Base-by-base conservation (phyloP, 2,113 vertebrate genomes). In the Gulo gulo region DNA sequence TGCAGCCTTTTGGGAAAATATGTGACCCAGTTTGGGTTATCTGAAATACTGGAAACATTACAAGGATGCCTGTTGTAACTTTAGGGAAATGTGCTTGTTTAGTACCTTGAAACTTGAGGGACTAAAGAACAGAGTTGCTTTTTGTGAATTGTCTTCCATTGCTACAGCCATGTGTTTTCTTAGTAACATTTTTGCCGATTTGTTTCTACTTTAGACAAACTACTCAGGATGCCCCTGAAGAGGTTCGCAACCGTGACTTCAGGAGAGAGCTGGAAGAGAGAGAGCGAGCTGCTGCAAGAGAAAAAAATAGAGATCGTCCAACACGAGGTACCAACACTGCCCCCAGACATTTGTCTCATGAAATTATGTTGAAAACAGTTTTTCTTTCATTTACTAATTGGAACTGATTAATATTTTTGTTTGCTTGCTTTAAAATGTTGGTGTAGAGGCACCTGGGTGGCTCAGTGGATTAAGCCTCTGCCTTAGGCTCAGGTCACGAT, bases 201-300 rank as follows among this genome's bases (percentile, higher is more conserved):
- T 65, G 0, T 52, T 34, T 80, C 59, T 67, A 1, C 80, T 92
- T 76, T 85, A 99, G 99, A 85, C 99, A 99, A 88, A 98, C 99
- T 45, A 99, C 99, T 96, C 99, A 99, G 99, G 99, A 99, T 99
- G 99, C 99, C 96, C 99, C 99, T 0, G 99, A 99, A 97, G 99
- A 99, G 98, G 99, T 99, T 91, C 99, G 99, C 83, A 99, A 99
- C 98, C 99, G 99, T 80, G 99, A 99, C 96, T 99, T 99, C 98
- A 99, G 99, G 79, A 99, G 99, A 97, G 99, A 99, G 98, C 98
- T 99, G 97, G 99, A 99, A 98, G 99, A 99, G 98, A 99, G 99
- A 94, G 99, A 99, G 82, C 97, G 99, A 39, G 99, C 99, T 2
- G 99, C 97, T 52, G 99, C 98, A 4, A 99, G 99, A 94, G 99